Base-by-base conservation (phyloP, 2,888 invertebrate species). In the Ptychoptera albimana region DNA sequence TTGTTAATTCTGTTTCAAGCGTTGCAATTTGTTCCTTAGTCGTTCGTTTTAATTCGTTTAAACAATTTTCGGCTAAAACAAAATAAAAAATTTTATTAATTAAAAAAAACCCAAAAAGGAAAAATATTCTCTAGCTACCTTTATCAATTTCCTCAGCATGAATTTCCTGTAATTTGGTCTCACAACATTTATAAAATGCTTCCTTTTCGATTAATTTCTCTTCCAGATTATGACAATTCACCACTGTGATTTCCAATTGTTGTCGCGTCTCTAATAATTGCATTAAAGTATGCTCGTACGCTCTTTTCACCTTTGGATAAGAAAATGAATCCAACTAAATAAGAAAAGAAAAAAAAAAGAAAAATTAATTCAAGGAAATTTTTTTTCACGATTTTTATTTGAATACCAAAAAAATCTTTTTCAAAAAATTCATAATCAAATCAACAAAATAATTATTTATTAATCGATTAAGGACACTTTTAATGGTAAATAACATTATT, bases 31-130 rank as follows among this genome's bases (percentile, higher is more conserved):
- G 58, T 29, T 60, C 55, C 48, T 59, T 57, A 35, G 60, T 58
- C 44, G 54, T 50, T 46, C 51, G 46, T 50, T 63, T 57, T 37
- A 58, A 51, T 45, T 64, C 61, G 46, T 48, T 64, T 59, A 74
- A 59, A 62, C 70, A 74, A 61, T 71, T 69, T 58, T 73, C 71
- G 59, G 73, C 75, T 75, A 57, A 1, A 63, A 63, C 11, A 39
- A 32, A 30, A 46, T 34, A 12, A 23, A 23, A 23, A 23, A 23
- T 7, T 5, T 23, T 23, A 5, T 14, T 11, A 15, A 9, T 2
- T 42, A 6, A 10, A 30, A 37, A 12, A 39, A 38, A 32, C 23
- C 7, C 11, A 12, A 38, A n/a, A 39, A 16, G 9, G 23, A 30
- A 41, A 41, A 29, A 3, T 23, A 7, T 5, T 23, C 7, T 7